Evolutionary conservation across 2,113 vertebrate genomes (phyloP).

Genomic region (Ptilonorhynchus violaceus): DNA sequence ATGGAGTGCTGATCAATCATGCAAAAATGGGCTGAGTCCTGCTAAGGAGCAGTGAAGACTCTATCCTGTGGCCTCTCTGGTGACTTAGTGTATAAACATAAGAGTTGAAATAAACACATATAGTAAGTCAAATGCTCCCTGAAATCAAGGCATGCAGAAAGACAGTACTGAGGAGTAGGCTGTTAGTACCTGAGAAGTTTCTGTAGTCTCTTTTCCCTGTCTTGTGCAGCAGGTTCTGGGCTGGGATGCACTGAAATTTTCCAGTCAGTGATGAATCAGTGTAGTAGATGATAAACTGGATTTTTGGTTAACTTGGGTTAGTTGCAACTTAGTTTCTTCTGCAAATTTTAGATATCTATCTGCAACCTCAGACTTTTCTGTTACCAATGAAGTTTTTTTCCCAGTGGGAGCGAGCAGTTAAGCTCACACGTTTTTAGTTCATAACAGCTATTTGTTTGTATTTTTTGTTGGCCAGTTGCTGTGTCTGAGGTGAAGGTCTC

Average conservation of each 20-base stretch:
- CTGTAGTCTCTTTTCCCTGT: not conserved
- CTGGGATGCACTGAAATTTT: not conserved
- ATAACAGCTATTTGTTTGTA: not conserved
- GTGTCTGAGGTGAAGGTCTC: not conserved
- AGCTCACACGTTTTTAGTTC: not conserved
- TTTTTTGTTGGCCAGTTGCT: not conserved
- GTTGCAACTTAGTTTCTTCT: not conserved
- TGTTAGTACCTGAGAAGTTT: not conserved
- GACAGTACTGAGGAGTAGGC: not conserved
- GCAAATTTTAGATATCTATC: not conserved
- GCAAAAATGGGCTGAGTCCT: not conserved
- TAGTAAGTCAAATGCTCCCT: not conserved
- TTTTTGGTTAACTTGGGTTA: not conserved
- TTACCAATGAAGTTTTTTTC: not conserved
- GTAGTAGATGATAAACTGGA: not conserved
- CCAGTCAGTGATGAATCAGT: not conserved
- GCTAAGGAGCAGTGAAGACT: not conserved
- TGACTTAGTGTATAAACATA: not conserved
- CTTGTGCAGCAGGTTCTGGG: not conserved
- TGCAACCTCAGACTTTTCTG: not conserved
- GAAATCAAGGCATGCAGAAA: not conserved
- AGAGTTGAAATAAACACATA: not conserved
- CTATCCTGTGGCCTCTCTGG: not conserved
- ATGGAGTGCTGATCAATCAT: not conserved
- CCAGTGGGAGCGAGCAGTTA: not conserved